Evolutionary conservation across 2,113 vertebrate genomes (phyloP).

Genomic region (Percopsis transmontana): DNA sequence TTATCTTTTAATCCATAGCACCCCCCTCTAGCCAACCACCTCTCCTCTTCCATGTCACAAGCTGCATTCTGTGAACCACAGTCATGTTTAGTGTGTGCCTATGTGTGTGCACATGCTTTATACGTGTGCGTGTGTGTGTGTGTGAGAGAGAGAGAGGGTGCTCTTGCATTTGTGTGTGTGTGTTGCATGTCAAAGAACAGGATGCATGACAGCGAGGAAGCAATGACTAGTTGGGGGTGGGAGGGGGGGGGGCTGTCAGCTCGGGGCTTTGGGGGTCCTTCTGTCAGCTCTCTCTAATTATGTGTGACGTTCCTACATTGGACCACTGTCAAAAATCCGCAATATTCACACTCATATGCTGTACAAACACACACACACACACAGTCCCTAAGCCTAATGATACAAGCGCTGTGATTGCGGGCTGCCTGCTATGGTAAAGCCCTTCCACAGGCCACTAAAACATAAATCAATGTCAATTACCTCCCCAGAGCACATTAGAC

Average conservation of each 20-base stretch:
- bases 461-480: conserved; percentile 81
- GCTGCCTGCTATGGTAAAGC: conserved; percentile 74
- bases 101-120: conserved; percentile 25
- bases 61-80: conserved; percentile 26
- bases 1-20: neutral
- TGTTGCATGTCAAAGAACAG: conserved; percentile 29
- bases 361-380: conserved; percentile 29
- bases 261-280: conserved; percentile 23
- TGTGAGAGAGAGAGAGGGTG: neutral
- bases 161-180: conserved; percentile 1
- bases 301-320: conserved; percentile 68
- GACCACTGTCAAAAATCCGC: conserved; percentile 67
- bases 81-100: conserved; percentile 40
- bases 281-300: conserved; percentile 76
- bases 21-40: neutral
- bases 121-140: conserved; percentile 1
- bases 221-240: conserved; percentile 21
- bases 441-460: conserved; percentile 68
- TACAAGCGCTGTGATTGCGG: conserved; percentile 73
- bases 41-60: conserved; percentile 37
- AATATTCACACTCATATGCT: conserved; percentile 22
- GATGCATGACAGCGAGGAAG: conserved; percentile 51
- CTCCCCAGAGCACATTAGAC: conserved; percentile 76
- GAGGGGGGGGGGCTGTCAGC: conserved; percentile 30
- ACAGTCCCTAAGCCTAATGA: conserved; percentile 53